Evolutionary conservation across 2,888 invertebrate species (phyloP).

Genomic region (Macrophya annulata): DNA sequence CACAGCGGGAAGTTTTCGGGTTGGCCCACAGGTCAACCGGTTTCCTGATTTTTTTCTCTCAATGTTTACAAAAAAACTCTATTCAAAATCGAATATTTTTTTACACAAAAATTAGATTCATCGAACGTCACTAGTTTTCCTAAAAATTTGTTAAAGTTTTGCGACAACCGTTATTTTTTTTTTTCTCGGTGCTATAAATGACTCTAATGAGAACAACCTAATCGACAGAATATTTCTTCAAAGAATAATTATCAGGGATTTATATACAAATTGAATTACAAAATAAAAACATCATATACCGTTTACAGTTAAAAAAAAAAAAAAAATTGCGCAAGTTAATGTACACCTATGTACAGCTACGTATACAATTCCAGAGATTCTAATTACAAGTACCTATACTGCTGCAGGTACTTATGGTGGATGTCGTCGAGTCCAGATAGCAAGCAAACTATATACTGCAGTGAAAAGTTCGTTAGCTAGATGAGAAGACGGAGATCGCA

Average conservation of each 20-base stretch:
- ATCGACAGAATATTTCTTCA: not conserved
- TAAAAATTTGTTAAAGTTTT: not conserved
- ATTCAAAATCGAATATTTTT: no score
- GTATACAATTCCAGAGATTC: constrained; percentile 38
- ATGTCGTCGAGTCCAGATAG: constrained; percentile 30
- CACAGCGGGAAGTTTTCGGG: no score
- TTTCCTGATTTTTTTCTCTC: no score
- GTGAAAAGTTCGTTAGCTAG: constrained; percentile 48
- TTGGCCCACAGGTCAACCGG: no score
- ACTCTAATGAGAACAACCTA: no score
- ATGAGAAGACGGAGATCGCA: constrained; percentile 13
- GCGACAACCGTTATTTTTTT: no score
- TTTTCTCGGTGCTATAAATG: no score
- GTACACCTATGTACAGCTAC: not conserved
- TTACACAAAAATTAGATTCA: not conserved
- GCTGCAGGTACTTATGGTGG: constrained; percentile 9
- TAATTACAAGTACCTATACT: constrained; percentile 36
- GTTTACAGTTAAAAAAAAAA: constrained; percentile 10
- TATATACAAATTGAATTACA: not conserved
- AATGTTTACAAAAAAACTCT: no score
- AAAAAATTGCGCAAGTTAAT: not conserved
- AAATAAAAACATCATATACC: not conserved
- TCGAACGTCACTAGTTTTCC: no score
- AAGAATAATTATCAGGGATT: no score
- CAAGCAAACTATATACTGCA: not conserved